These are phyloP conservation scores for Oreochromis niloticus DNA, from an alignment of 2,113 vertebrate genomes.

Conservation along the genomic window DNA sequence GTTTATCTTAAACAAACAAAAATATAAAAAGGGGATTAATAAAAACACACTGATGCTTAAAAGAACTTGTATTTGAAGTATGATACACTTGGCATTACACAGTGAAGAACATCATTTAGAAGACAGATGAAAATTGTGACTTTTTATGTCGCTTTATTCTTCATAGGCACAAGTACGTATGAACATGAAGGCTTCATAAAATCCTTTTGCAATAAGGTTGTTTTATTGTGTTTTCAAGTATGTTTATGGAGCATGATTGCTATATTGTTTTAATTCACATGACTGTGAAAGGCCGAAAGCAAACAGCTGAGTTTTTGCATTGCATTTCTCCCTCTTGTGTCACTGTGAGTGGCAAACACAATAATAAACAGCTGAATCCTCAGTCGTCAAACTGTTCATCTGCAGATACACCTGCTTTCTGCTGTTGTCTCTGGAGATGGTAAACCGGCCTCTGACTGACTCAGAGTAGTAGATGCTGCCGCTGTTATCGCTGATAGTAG, in stretches of 20 bases:
- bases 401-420: not conserved
- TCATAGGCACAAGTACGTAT: not conserved
- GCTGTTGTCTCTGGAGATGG: not conserved
- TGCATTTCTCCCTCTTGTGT: not conserved
- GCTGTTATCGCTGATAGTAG: not conserved
- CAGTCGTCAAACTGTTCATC: not conserved
- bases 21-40: not conserved
- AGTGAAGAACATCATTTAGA: not conserved
- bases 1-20: not conserved
- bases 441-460: not conserved
- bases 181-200: not conserved
- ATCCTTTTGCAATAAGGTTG: not conserved
- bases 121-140: not conserved
- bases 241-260: not conserved
- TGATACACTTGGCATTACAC: not conserved
- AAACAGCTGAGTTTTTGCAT: not conserved
- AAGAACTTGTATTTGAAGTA: not conserved
- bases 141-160: not conserved
- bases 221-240: not conserved
- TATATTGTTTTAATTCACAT: not conserved
- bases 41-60: too few species aligned
- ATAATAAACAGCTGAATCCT: not conserved
- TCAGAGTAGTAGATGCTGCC: not conserved
- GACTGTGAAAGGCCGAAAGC: not conserved
- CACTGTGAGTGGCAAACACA: not conserved